Conservation (phyloP, 2,888 invertebrate species). For the Xestia c-nigrum region DNA sequence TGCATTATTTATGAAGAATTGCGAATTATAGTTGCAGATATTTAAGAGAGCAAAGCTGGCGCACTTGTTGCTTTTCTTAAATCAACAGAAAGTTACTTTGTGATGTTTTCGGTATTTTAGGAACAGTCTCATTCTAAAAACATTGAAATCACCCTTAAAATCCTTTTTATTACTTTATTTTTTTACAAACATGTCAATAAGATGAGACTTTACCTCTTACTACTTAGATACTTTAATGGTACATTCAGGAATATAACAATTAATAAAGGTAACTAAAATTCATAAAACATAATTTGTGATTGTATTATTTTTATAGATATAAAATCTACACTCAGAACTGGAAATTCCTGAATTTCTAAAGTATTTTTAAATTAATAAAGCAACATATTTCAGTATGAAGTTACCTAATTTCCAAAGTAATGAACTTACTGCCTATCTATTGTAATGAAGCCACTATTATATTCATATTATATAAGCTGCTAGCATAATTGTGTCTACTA, state of each 20-base stretch:
- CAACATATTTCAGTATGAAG: background rate
- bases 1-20: slow-evolving; percentile 20
- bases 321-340: background rate
- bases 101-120: background rate
- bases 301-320: background rate
- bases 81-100: background rate
- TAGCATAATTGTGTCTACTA: slow-evolving; percentile 20
- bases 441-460: slow-evolving; percentile 37
- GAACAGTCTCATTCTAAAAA: background rate
- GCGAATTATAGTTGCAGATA: slow-evolving; percentile 9
- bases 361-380: background rate
- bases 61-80: slow-evolving; percentile 16
- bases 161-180: no score
- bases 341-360: background rate
- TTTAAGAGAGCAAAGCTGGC: slow-evolving; percentile 12
- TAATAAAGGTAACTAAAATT: background rate
- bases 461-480: slow-evolving; percentile 41
- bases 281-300: background rate
- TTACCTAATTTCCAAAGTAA: slow-evolving; percentile 30
- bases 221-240: background rate
- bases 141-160: background rate
- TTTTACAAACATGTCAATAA: background rate
- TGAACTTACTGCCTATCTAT: slow-evolving; percentile 14
- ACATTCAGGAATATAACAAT: background rate
- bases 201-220: background rate